Evolutionary conservation across 1,140 invertebrate species (phyloP), one percentile per base, ranked within the genome.

Genomic region (Dryas iulia): DNA sequence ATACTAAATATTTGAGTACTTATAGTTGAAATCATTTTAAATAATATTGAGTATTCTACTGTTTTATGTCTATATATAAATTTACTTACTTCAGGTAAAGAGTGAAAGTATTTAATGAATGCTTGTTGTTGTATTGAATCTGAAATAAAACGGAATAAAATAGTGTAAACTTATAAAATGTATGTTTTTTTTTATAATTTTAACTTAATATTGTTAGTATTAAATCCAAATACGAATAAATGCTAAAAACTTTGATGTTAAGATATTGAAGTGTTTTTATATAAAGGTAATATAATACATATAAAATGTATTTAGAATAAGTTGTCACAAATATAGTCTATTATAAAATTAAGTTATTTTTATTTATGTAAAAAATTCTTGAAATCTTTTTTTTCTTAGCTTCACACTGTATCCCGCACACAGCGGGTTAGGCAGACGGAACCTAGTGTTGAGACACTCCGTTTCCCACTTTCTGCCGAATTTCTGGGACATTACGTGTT

Each of bases 101-200:
- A 87, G 71, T 92, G 92, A 69, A 92, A 94, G 80, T 90, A 94
- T 82, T 92, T 90, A 24, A 94, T 87, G 73, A 95, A 95, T 68
- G 90, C 87, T 76, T 93, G 92, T 73, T 94, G 94, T 59, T 93
- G 89, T 12, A 92, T 72, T 58, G 91, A 83, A 93, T 94, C 94
- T 94, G 85, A 77, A 93, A 92, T 67, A 82, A 75, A 76, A 75
- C 79, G 76, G 1, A 58, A 53, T 11, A 35, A 35, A 12, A 35
- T 18, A n/a, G n/a, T n/a, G n/a, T n/a, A 35, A 35, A 14, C n/a
- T 35, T 0, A 47, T n/a, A 21, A 21, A 47, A 18, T 10, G 4
- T 47, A 47, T 18, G 14, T 18, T 10, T 21, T 18, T 10, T 47
- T 5, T 6, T 14, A 47, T 10, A 47, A 21, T 8, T 47, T 47